Percentiles rank a stretch among this genome's conserved stretches.
Evolutionary conservation across 2,888 invertebrate genomes (phyloP).

Genomic region (Sisyra nigra): DNA sequence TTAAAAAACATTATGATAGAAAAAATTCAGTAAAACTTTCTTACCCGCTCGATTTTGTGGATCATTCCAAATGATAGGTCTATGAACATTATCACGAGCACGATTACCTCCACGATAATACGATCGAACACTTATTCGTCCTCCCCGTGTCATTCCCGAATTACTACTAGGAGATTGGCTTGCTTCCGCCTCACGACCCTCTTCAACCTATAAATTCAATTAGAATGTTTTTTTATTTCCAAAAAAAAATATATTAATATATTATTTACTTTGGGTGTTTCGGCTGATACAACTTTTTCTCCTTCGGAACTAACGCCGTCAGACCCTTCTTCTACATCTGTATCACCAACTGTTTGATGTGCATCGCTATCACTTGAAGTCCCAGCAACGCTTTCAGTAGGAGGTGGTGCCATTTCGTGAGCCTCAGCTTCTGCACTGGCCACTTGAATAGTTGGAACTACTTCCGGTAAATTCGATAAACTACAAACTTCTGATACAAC

Average conservation of each 20-base stretch:
- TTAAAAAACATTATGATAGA: no score
- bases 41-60: conserved; percentile 18
- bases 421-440: conserved; percentile 1
- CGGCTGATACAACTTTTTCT: conserved; percentile 36
- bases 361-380: conserved; percentile 14
- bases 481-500: conserved; percentile 10
- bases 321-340: conserved; percentile 25
- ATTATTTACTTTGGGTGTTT: conserved; percentile 23
- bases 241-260: background rate
- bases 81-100: conserved; percentile 1
- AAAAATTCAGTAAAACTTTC: no score
- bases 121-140: conserved; percentile 19
- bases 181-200: conserved; percentile 70
- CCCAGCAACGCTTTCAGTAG: background rate
- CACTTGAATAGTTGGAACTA: no score
- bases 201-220: conserved; percentile 47
- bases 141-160: conserved; percentile 23
- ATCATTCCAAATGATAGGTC: conserved; percentile 42
- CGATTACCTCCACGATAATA: conserved; percentile 20
- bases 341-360: conserved; percentile 13
- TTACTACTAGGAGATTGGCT: conserved; percentile 42
- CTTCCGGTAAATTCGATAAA: background rate
- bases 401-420: background rate
- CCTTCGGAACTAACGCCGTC: conserved; percentile 43
- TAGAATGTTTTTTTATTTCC: conserved; percentile 15